phyloP scores from a whole-genome alignment of 2,888 invertebrate species.

The Lathronympha strigana region DNA sequence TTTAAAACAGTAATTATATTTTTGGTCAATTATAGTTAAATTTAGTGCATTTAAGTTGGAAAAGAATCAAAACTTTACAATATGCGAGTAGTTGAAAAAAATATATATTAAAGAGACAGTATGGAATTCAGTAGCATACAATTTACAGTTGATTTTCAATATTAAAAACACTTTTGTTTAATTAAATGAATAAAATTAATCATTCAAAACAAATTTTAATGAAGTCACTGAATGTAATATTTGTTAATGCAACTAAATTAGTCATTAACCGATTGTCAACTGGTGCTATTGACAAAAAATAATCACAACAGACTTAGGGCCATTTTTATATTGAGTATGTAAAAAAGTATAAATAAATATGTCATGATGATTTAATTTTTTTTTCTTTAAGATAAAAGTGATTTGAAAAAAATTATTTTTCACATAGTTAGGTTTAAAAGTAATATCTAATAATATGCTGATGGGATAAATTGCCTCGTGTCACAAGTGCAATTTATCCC shows the following conservation, averaged over 20 bases:
- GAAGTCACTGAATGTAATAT: background rate
- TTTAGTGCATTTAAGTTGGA: constrained; percentile 9
- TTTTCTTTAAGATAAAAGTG: too few relatives aligned
- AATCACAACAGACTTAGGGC: constrained; percentile 8
- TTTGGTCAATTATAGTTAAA: constrained; percentile 28
- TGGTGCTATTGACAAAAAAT: background rate
- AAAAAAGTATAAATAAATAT: background rate
- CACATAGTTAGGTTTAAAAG: too few relatives aligned
- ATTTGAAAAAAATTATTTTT: too few relatives aligned
- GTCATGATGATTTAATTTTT: background rate
- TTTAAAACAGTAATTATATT: constrained; percentile 31
- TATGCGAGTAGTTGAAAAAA: background rate
- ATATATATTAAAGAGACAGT: background rate
- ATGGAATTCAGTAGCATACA: background rate
- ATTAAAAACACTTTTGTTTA: too few relatives aligned
- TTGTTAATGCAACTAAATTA: constrained; percentile 6
- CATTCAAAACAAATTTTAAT: background rate
- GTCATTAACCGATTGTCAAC: background rate
- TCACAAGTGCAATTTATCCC: too few relatives aligned
- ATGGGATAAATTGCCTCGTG: too few relatives aligned
- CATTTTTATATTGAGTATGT: background rate
- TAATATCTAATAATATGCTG: too few relatives aligned
- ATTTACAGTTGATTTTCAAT: background rate
- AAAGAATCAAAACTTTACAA: background rate
- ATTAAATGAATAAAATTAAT: too few relatives aligned